Percentiles rank a stretch among this genome's conserved stretches.
Conservation (phyloP, 2,797 vertebrate species). For the Melanotaenia trifasciata region DNA sequence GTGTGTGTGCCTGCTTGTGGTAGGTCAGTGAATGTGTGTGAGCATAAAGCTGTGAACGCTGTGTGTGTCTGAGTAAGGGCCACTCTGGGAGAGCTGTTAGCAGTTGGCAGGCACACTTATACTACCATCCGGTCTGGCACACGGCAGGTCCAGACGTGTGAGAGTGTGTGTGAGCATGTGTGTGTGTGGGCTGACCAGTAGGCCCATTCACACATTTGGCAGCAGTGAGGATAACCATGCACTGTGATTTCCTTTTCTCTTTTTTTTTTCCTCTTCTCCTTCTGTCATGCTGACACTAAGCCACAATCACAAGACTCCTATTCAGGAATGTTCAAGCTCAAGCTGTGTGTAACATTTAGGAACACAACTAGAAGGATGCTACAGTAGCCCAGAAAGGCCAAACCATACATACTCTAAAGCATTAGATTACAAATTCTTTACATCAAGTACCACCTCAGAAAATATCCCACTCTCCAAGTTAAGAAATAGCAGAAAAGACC, state of each 20-base stretch:
- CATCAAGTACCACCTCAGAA: no score
- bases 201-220: constrained; percentile 77
- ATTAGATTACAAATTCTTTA: no score
- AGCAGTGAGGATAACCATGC: constrained; percentile 53
- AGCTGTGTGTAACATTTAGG: background rate
- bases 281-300: constrained; percentile 33
- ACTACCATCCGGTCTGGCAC: constrained; percentile 79
- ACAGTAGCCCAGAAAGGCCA: no score
- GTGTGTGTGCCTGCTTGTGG: constrained; percentile 67
- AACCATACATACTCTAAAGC: no score
- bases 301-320: constrained; percentile 27
- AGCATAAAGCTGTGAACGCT: constrained; percentile 33
- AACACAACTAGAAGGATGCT: background rate
- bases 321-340: constrained; percentile 21
- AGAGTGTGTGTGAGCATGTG: constrained; percentile 42
- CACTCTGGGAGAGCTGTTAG: constrained; percentile 72
- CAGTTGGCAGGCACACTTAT: constrained; percentile 67
- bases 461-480: no score
- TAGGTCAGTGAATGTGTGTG: constrained; percentile 65
- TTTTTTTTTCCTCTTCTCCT: constrained; percentile 21
- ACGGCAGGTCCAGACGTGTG: constrained; percentile 64
- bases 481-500: no score
- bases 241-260: constrained; percentile 23
- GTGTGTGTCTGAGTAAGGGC: constrained; percentile 66
- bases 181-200: constrained; percentile 60